phyloP scores from a whole-genome alignment of 1,140 invertebrate species.

The honey bee (Apis mellifera) region DNA sequence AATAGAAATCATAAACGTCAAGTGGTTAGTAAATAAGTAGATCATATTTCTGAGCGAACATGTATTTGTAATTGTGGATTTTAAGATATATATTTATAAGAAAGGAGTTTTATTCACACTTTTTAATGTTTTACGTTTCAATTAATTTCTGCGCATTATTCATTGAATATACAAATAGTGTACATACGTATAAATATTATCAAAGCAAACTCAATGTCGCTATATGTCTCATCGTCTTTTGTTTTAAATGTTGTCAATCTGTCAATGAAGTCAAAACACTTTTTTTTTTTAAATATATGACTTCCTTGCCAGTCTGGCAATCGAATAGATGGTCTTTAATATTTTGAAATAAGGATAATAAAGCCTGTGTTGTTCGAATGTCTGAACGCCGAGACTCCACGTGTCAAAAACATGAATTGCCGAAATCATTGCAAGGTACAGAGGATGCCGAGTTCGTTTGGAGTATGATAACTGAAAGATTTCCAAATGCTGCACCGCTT shows the following conservation, averaged over 20 bases:
- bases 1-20: no score
- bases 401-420: constrained; percentile 44
- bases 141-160: no score
- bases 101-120: no score
- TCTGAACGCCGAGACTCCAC: constrained; percentile 19
- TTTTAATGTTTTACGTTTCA: not conserved
- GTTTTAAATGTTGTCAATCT: not conserved
- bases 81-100: no score
- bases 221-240: not conserved
- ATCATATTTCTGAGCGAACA: no score
- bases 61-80: no score
- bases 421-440: constrained; percentile 60
- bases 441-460: constrained; percentile 67
- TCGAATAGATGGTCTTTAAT: not conserved
- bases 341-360: not conserved
- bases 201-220: not conserved
- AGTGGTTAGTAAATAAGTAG: no score
- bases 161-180: no score
- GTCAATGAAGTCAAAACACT: not conserved
- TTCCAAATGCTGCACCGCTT: constrained; percentile 69
- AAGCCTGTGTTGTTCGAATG: constrained; percentile 12
- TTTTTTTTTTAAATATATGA: not conserved
- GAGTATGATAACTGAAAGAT: constrained; percentile 66
- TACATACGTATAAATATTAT: not conserved
- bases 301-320: not conserved